Evolutionary conservation across 2,113 vertebrate genomes (phyloP), one percentile per base, ranked within the genome.

Genomic region (Oxygymnocypris stewartii): DNA sequence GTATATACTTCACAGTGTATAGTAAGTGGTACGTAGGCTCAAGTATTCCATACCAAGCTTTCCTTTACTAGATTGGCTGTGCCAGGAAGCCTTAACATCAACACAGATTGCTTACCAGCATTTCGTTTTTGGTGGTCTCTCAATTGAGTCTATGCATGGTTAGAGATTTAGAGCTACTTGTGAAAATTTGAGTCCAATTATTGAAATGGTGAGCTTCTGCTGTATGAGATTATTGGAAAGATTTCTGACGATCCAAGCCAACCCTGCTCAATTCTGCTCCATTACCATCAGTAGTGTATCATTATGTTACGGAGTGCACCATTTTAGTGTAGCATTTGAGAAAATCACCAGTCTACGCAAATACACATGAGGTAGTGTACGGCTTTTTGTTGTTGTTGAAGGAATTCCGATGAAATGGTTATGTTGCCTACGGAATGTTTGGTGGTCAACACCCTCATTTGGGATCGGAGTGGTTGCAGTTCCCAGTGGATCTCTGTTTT

Each of bases 301-400:
- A 82, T 82, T 82, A 82, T 82, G 81, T 82, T 82, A 54, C 42
- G 51, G 81, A 82, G 79, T 71, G 44, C 42, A 23, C 44, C 71
- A 82, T 82, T 82, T 71, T 82, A 82, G 63, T 71, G 42, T 71
- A 51, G 28, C 40, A 23, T 82, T 82, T 82, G 61, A 82, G 81
- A 82, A 82, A 71, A 82, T 82, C 42, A 82, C 42, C 81, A 51
- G 42, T 82, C 65, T 82, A 82, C 42, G 0, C 61, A 82, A 71
- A 82, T 69, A 69, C 16, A 49, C 61, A 51, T 18, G 18, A 71
- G 42, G 28, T 69, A 82, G 42, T 12, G 63, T 14, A n/a, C 3
- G 16, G 42, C 65, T 71, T 67, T 54, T n/a, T 82, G n/a, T 49
- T 67, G 25, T 47, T 82, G 44, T 69, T 49, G 44, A 49, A 71